Evolutionary conservation across 2,113 vertebrate genomes (phyloP), one percentile per base, ranked within the genome.

Genomic region (Sander vitreus): DNA sequence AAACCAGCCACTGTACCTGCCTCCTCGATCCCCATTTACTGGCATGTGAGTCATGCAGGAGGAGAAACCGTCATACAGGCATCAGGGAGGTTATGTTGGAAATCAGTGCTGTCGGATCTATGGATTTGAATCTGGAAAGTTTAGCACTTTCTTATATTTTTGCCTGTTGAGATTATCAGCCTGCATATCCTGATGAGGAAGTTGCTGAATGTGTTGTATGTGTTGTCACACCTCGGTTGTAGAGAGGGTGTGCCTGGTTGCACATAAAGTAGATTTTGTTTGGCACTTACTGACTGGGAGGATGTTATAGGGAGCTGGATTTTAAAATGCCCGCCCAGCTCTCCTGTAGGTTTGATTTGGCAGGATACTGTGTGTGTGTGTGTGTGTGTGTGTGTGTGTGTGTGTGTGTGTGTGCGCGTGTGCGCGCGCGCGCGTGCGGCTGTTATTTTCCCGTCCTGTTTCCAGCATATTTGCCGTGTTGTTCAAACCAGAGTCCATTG

Each of bases 311-410:
- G 55, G 30, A 69, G 66, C 69, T 75, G 77, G 65, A 72, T 85
- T 92, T 92, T 66, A 85, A 93, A 93, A 87, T 68, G 48, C 93
- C 89, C 92, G 92, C 92, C 83, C 86, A 83, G 70, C 75, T 65
- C 81, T 81, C 51, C 59, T 67, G 54, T 68, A 80, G 65, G 73
- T 91, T 92, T 90, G 76, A 91, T 69, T 90, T 92, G 92, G 77
- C 90, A 77, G 73, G 70, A 23, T 11, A 33, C 27, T 73, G 12
- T 25, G 12, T 74, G 54, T 79, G 8, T 59, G 11, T 43, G 30
- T 55, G 27, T 83, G 66, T 76, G 75, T 74, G 53, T 80, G 50
- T 36, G 45, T 33, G 33, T 36, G 36, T 36, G 36, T 36, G 36
- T 60, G 3, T 58, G 30, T 83, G 66, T 76, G 76, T 74, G 58